Conservation (phyloP, 2,797 vertebrate genomes). For the Sternotherus odoratus region DNA sequence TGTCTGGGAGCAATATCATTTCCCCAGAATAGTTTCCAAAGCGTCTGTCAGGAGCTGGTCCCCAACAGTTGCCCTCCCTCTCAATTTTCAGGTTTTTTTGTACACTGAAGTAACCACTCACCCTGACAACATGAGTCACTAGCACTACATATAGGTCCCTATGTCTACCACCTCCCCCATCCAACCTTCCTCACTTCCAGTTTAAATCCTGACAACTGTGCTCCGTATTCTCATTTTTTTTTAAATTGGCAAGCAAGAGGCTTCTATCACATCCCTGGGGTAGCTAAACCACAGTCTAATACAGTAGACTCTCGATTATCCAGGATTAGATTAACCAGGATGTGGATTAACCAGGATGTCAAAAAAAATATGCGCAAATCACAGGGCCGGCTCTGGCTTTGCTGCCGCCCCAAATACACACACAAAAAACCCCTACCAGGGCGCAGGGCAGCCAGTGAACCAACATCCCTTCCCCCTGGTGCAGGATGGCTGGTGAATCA, state of each 20-base stretch:
- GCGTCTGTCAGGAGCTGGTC: conserved; percentile 23
- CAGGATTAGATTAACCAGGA: too few species aligned
- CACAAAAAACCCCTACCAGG: too few species aligned
- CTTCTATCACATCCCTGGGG: not conserved
- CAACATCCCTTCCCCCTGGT: too few species aligned
- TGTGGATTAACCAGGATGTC: too few species aligned
- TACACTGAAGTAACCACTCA: not conserved
- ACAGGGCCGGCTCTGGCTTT: too few species aligned
- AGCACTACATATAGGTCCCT: not conserved
- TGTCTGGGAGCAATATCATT: not conserved
- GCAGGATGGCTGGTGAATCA: too few species aligned
- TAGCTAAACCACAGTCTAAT: not conserved
- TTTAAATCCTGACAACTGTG: not conserved
- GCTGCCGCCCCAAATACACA: too few species aligned
- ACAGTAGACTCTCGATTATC: too few species aligned
- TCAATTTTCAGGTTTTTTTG: rapidly evolving
- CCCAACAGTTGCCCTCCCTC: not conserved
- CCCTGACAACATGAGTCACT: not conserved
- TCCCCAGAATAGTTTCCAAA: not conserved
- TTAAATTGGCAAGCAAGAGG: not conserved
- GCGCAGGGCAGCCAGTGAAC: too few species aligned
- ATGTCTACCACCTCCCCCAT: not conserved
- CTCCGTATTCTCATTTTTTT: not conserved
- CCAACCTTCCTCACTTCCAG: not conserved
- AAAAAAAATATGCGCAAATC: too few species aligned